These are phyloP conservation scores for Lampris incognitus DNA, from an alignment of 2,113 vertebrate genomes.

Conservation along the genomic window DNA sequence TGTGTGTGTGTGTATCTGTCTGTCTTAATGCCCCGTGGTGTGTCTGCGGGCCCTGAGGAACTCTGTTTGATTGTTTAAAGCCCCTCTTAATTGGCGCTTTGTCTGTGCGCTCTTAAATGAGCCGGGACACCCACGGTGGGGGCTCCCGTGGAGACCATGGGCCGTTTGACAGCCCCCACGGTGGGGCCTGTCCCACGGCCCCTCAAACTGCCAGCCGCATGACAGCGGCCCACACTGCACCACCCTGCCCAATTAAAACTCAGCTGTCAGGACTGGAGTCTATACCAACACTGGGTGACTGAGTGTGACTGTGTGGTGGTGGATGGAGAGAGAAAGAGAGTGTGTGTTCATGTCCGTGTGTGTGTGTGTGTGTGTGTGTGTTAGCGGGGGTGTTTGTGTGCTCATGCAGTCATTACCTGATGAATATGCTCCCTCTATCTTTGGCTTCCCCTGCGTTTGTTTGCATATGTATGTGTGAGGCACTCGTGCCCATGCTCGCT, in stretches of 20 bases:
- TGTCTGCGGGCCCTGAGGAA: constrained; percentile 79
- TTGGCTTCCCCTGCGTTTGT: constrained; percentile 34
- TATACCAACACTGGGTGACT: constrained; percentile 87
- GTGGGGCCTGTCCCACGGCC: constrained; percentile 84
- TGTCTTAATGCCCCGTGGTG: constrained; percentile 75
- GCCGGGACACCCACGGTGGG: constrained; percentile 82
- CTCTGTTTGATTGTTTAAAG: constrained; percentile 86
- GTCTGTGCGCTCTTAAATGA: constrained; percentile 85
- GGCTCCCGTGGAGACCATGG: constrained; percentile 80
- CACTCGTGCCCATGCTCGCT: constrained; percentile 24
- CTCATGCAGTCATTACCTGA: constrained; percentile 59
- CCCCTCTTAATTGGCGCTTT: constrained; percentile 86
- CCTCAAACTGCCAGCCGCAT: constrained; percentile 83
- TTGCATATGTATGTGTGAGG: constrained; percentile 23
- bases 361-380: background rate
- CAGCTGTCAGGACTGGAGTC: constrained; percentile 89
- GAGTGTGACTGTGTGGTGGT: constrained; percentile 69
- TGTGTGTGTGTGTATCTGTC: constrained; percentile 53
- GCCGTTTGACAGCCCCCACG: constrained; percentile 83
- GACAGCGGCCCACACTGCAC: constrained; percentile 86
- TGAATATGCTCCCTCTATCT: constrained; percentile 47
- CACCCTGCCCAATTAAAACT: constrained; percentile 91
- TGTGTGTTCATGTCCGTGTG: constrained; percentile 36
- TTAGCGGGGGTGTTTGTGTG: constrained; percentile 16
- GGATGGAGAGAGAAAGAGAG: constrained; percentile 31